phyloP scores from a whole-genome alignment of 2,113 vertebrate genomes.

The Suncus etruscus region DNA sequence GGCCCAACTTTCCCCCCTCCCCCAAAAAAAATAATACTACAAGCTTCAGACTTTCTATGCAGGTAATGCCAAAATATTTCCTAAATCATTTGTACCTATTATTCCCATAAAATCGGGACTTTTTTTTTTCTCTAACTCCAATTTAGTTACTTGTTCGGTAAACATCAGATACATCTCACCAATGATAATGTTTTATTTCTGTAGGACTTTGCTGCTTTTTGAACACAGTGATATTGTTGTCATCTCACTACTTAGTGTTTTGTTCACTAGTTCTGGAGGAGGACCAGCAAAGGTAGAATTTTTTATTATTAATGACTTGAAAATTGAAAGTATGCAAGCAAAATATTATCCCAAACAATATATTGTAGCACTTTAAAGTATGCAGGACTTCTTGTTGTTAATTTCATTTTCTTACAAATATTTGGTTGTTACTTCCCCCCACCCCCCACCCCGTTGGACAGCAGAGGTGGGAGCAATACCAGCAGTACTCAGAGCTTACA shows the following conservation, averaged over 20 bases:
- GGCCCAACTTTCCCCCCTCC: no score
- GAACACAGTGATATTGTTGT: constrained; percentile 97
- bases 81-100: not conserved
- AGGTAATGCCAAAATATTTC: constrained; percentile 51
- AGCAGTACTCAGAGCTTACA: no score
- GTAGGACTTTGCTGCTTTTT: constrained; percentile 95
- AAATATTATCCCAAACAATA: constrained; percentile 25
- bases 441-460: no score
- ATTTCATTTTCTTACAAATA: constrained; percentile 36
- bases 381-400: not conserved
- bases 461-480: no score
- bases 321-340: constrained; percentile 45
- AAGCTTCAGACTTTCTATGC: constrained; percentile 21
- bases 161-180: constrained; percentile 26
- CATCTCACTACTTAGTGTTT: constrained; percentile 94
- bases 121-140: constrained; percentile 13
- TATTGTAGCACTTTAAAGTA: constrained; percentile 48
- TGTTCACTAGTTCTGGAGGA: constrained; percentile 96
- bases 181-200: constrained; percentile 61
- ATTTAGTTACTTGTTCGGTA: constrained; percentile 2
- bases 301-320: constrained; percentile 17
- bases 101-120: not conserved
- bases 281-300: constrained; percentile 95
- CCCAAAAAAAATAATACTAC: no score
- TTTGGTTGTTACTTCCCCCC: not conserved